Base-by-base conservation (phyloP, 2,113 vertebrate genomes). In the Nannospalax galili region DNA sequence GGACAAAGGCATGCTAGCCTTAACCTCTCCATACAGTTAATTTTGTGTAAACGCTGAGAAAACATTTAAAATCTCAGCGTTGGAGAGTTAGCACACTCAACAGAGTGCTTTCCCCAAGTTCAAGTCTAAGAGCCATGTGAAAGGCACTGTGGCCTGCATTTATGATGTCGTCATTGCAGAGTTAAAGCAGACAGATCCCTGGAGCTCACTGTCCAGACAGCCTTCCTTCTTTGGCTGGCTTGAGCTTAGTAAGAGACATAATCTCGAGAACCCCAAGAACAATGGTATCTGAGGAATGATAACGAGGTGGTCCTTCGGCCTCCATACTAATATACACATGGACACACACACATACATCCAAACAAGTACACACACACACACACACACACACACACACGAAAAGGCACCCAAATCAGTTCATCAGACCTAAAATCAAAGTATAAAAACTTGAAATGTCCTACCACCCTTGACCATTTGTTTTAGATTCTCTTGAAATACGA, bases 41-140 rank as follows among this genome's bases (percentile, higher is more conserved):
- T 93, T 85, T 96, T 84, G 60, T 72, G 32, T 81, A 86, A 84
- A 95, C 32, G n/a, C 32, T 40, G 72, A 35, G 40, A 70, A 90
- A 95, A 56, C 16, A 56, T 11, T 56, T 7, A 78, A n/a, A 32
- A 8, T 35, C 7, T 30, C 16, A 45, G 52, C 16, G 30, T 52
- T 52, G 75, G 17, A 30, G 16, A 78, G 8, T 10, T 30, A 56
- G 7, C 30, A 52, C 75, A 77, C 42, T 48, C 42, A 78, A 16
- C 10, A 35, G 28, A 75, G 26, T 48, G 26, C 45, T 9, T 48
- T 5, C 40, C 15, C 30, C 35, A 7, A 10, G 4, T 35, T 56
- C 48, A 56, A 35, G 5, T 32, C 17, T 48, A 56, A 56, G 77
- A 79, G 22, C 48, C 35, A n/a, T n/a, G 32, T n/a, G 32, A 24